Conservation (phyloP, 1,140 invertebrate species). For the Amphibalanus amphitrite region DNA sequence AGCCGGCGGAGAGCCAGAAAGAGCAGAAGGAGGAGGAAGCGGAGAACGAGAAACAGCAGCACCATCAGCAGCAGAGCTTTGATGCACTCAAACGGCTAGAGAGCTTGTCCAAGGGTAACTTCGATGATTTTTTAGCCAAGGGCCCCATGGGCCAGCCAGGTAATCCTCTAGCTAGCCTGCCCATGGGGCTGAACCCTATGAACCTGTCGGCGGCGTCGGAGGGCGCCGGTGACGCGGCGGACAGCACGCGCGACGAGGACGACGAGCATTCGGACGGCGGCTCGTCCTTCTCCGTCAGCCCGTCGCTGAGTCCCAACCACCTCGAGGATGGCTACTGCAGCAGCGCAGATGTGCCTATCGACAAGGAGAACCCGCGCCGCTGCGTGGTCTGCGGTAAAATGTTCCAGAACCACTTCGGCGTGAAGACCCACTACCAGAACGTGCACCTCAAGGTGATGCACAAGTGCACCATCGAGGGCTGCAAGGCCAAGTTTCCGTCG, state of each 20-base stretch:
- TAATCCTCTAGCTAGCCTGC: background rate
- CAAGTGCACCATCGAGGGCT: slow-evolving; percentile 88
- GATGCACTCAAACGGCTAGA: slow-evolving; percentile 60
- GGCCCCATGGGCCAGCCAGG: background rate
- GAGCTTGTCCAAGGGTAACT: slow-evolving; percentile 57
- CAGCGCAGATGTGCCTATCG: slow-evolving; percentile 47
- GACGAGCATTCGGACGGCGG: background rate
- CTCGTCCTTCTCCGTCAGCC: background rate
- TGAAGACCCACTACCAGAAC: slow-evolving; percentile 90
- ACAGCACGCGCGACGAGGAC: slow-evolving; percentile 19
- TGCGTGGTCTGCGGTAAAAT: slow-evolving; percentile 83
- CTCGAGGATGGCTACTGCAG: slow-evolving; percentile 16
- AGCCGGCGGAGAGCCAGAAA: slow-evolving; percentile 5
- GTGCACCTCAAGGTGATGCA: slow-evolving; percentile 92
- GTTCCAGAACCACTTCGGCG: slow-evolving; percentile 87
- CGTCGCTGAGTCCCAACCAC: slow-evolving; percentile 8
- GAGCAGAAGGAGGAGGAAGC: slow-evolving; percentile 14
- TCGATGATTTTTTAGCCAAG: slow-evolving; percentile 32
- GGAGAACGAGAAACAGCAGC: slow-evolving; percentile 13
- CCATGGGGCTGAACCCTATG: background rate
- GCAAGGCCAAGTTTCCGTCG: slow-evolving; percentile 87
- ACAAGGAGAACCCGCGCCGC: slow-evolving; percentile 60
- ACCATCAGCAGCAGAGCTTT: slow-evolving; percentile 21
- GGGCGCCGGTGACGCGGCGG: background rate
- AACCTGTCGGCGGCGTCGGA: background rate